Percentiles rank a stretch among this genome's conserved stretches.
Conservation (phyloP, 37 sponge, comb jelly and placozoan species). For the Chondrilla cf. caribensis region DNA sequence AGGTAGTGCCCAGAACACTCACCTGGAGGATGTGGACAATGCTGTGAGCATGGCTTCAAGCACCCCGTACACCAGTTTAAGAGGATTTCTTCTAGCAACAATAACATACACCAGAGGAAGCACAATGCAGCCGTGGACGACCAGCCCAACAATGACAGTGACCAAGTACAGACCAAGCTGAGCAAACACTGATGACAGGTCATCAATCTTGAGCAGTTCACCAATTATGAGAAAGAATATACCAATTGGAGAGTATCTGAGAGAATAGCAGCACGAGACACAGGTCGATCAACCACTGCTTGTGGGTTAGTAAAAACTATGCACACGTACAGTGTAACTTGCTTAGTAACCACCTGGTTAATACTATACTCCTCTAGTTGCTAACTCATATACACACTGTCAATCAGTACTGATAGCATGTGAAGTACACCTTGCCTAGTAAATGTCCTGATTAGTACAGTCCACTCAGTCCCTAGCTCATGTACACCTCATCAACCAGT, state of each 20-base stretch:
- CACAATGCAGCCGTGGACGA: conserved; percentile 79
- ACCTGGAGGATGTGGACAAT: conserved; percentile 94
- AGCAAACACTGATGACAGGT: conserved; percentile 50
- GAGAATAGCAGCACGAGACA: background rate
- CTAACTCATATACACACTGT: no score
- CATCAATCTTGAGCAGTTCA: conserved; percentile 73
- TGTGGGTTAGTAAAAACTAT: background rate
- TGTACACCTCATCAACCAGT: no score
- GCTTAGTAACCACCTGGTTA: no score
- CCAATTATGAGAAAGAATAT: conserved; percentile 92
- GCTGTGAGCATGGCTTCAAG: conserved; percentile 85
- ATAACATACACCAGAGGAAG: conserved; percentile 86
- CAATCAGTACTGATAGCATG: no score
- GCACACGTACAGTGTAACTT: background rate
- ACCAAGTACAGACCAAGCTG: conserved; percentile 80
- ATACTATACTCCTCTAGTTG: background rate
- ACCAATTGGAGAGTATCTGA: conserved; percentile 94
- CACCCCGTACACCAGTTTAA: conserved; percentile 50
- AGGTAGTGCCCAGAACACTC: background rate
- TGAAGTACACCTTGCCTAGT: no score
- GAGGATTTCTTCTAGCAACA: conserved; percentile 79
- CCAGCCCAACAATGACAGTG: conserved; percentile 80
- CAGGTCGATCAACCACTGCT: background rate
- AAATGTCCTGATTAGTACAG: no score
- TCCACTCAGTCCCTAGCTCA: no score